These are phyloP conservation scores for Euthynnus affinis DNA, from an alignment of 2,797 vertebrate genomes.

Conservation along the genomic window DNA sequence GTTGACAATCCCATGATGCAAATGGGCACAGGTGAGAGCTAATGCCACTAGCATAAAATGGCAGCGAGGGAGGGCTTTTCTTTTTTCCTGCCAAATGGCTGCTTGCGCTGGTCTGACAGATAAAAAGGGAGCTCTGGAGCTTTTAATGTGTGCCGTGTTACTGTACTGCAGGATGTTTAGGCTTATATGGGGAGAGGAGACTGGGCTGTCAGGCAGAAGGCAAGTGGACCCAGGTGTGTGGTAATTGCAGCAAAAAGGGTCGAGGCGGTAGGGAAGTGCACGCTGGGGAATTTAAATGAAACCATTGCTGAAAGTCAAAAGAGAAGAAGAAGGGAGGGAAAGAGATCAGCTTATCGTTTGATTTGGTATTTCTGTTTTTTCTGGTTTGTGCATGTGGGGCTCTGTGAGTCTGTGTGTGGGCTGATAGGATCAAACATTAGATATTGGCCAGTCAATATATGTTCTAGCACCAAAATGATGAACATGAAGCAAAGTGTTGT, in stretches of 20 bases:
- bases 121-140: conserved; percentile 70
- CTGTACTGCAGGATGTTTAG: conserved; percentile 63
- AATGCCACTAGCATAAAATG: conserved; percentile 60
- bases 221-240: conserved; percentile 74
- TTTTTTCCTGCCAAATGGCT: conserved; percentile 62
- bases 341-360: conserved; percentile 11
- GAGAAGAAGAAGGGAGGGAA: conserved; percentile 11
- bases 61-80: conserved; percentile 34
- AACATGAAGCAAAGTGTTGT: not conserved
- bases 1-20: conserved; percentile 55
- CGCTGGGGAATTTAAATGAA: conserved; percentile 61
- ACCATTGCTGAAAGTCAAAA: conserved; percentile 53
- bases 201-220: conserved; percentile 67
- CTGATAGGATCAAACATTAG: conserved; percentile 10
- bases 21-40: conserved; percentile 65
- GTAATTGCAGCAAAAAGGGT: conserved; percentile 65
- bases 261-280: conserved; percentile 50
- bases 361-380: conserved; percentile 24
- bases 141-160: conserved; percentile 62
- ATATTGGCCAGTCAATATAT: not conserved
- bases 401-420: not conserved
- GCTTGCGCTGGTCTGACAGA: conserved; percentile 54
- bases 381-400: not conserved
- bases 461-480: not conserved
- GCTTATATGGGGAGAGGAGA: conserved; percentile 58